Conservation (phyloP, 2,797 vertebrate genomes). For the Coranthus polyacanthus region DNA sequence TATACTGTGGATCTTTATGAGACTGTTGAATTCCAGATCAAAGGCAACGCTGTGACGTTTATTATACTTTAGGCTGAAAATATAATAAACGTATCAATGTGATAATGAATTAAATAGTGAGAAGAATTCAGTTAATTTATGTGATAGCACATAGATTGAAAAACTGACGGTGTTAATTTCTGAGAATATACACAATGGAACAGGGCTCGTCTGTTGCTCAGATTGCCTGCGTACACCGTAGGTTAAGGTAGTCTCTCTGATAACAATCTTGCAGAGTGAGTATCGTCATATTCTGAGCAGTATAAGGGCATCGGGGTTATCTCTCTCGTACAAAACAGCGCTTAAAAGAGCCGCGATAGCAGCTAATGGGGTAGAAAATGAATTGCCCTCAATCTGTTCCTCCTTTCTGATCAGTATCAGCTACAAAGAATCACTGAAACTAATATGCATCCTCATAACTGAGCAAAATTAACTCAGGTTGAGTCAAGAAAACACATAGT, state of each 20-base stretch:
- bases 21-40: not conserved
- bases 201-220: not conserved
- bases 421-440: constrained; percentile 8
- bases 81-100: too few species aligned
- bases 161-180: not conserved
- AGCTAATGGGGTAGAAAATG: constrained; percentile 25
- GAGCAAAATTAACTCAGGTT: not conserved
- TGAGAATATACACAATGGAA: not conserved
- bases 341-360: constrained; percentile 7
- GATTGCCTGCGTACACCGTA: not conserved
- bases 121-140: too few species aligned
- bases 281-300: constrained; percentile 9
- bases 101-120: too few species aligned
- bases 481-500: constrained; percentile 8
- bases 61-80: too few species aligned
- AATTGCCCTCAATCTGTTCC: constrained; percentile 22
- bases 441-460: constrained; percentile 2
- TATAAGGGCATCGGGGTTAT: constrained; percentile 37
- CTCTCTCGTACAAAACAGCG: constrained; percentile 24
- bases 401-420: constrained; percentile 25
- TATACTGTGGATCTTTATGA: not conserved
- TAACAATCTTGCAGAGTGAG: constrained; percentile 14
- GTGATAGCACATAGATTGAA: too few species aligned
- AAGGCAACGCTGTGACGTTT: not conserved
- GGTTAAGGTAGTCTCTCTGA: constrained; percentile 15